Evolutionary conservation across 2,113 vertebrate species (phyloP).

Genomic region (Pyxicephalus adspersus): DNA sequence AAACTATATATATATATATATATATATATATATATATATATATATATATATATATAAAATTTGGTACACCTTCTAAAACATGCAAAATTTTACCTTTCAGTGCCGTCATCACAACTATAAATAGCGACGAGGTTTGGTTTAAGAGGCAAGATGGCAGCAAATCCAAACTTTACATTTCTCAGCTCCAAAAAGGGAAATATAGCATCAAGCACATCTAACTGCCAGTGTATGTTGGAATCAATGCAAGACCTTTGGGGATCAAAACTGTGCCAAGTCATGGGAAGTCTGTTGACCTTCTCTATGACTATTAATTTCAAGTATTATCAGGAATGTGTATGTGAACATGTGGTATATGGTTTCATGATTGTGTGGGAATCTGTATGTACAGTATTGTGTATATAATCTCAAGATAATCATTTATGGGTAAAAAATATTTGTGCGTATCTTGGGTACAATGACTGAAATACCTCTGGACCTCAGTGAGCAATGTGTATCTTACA

Average conservation of each 20-base stretch:
- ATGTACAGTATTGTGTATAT: conserved; percentile 8
- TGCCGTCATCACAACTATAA: conserved; percentile 94
- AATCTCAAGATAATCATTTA: conserved; percentile 38
- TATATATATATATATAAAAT: too few relatives aligned
- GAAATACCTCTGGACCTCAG: neutral
- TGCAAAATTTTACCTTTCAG: conserved; percentile 68
- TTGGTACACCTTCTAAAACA: neutral
- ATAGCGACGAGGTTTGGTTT: conserved; percentile 98
- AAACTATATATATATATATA: too few relatives aligned
- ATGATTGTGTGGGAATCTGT: conserved; percentile 20
- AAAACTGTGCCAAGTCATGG: conserved; percentile 73
- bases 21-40: too few relatives aligned
- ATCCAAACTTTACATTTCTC: conserved; percentile 96
- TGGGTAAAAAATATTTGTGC: neutral
- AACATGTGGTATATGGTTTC: neutral
- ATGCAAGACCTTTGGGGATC: neutral
- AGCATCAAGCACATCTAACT: conserved; percentile 86
- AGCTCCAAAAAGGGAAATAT: conserved; percentile 97
- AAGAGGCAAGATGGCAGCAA: conserved; percentile 95
- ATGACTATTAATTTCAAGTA: conserved; percentile 40
- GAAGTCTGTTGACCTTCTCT: conserved; percentile 63
- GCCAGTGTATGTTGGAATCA: neutral
- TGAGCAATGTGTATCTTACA: neutral
- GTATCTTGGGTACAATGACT: conserved; percentile 4
- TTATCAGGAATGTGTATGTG: conserved; percentile 25